Conservation (phyloP, 2,797 vertebrate species). For the Pseudomugil tenellus region DNA sequence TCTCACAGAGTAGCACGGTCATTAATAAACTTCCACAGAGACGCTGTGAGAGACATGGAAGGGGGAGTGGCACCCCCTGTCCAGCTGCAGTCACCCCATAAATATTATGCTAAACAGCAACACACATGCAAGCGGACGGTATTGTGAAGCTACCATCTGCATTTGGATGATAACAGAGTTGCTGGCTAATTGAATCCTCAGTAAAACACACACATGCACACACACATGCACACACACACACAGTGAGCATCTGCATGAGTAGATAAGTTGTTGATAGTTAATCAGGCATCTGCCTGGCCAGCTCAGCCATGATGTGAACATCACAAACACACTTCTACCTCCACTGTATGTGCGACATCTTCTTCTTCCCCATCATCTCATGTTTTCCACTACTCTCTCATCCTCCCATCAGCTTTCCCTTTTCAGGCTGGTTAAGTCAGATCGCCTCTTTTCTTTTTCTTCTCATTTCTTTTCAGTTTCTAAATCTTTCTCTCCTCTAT, state of each 20-base stretch:
- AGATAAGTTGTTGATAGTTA: conserved; percentile 60
- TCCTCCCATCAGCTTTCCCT: no score
- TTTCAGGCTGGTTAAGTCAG: no score
- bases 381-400: no score
- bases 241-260: conserved; percentile 60
- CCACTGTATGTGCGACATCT: no score
- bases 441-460: no score
- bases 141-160: conserved; percentile 61
- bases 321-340: no score
- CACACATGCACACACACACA: conserved; percentile 10
- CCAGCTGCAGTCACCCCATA: conserved; percentile 39
- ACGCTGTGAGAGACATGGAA: no score
- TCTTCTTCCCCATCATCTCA: no score
- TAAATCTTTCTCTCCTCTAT: no score
- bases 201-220: conserved; percentile 31
- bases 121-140: conserved; percentile 20
- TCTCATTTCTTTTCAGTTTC: no score
- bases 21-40: conserved; percentile 26
- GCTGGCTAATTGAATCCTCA: conserved; percentile 59
- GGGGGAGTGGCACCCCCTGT: conserved; percentile 36
- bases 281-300: conserved; percentile 57
- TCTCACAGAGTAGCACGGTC: conserved; percentile 4
- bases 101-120: conserved; percentile 35
- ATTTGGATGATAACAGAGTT: conserved; percentile 61
- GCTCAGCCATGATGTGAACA: conserved; percentile 22